Conservation (phyloP, 92 coral and sea anemone species). For the Palythoa heliodiscus region DNA sequence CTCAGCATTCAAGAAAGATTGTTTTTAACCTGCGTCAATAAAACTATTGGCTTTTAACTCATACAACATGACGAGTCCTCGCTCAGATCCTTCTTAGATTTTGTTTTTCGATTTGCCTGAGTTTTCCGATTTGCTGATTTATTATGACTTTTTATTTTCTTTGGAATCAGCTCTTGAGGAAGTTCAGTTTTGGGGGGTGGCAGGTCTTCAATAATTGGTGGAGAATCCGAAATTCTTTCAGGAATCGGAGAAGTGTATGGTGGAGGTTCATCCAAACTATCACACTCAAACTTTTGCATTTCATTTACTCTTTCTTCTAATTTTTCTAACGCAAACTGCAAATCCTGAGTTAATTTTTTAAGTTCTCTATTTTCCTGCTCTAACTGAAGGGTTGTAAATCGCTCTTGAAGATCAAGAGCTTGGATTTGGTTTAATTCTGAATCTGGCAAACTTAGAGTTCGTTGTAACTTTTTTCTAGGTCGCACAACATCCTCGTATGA, state of each 20-base stretch:
- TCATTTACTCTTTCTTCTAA: slow-evolving; percentile 85
- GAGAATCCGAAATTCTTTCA: slow-evolving; percentile 1
- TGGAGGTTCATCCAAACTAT: slow-evolving; percentile 71
- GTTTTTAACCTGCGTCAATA: not conserved
- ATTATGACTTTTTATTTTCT: not conserved
- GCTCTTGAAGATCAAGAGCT: slow-evolving; percentile 86
- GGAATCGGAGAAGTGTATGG: slow-evolving; percentile 29
- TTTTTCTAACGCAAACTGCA: slow-evolving; percentile 91
- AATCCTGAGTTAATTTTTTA: slow-evolving; percentile 85
- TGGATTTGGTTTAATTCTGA: slow-evolving; percentile 81
- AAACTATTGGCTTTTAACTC: slow-evolving; percentile 8
- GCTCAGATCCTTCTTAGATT: not conserved
- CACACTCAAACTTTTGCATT: slow-evolving; percentile 72
- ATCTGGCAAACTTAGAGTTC: slow-evolving; percentile 96
- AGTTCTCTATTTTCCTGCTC: slow-evolving; percentile 94
- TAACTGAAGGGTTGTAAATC: slow-evolving; percentile 89
- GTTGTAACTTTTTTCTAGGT: slow-evolving; percentile 80
- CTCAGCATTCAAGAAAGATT: not conserved
- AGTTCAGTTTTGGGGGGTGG: slow-evolving; percentile 20
- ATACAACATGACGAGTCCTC: slow-evolving; percentile 36
- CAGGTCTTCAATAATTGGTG: slow-evolving; percentile 8
- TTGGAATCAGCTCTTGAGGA: slow-evolving; percentile 18
- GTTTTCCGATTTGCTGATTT: not conserved
- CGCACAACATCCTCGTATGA: slow-evolving; percentile 75
- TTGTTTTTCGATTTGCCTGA: slow-evolving; percentile 19